Evolutionary conservation across 2,113 vertebrate species (phyloP).

Genomic region (Arothron firmamentum): DNA sequence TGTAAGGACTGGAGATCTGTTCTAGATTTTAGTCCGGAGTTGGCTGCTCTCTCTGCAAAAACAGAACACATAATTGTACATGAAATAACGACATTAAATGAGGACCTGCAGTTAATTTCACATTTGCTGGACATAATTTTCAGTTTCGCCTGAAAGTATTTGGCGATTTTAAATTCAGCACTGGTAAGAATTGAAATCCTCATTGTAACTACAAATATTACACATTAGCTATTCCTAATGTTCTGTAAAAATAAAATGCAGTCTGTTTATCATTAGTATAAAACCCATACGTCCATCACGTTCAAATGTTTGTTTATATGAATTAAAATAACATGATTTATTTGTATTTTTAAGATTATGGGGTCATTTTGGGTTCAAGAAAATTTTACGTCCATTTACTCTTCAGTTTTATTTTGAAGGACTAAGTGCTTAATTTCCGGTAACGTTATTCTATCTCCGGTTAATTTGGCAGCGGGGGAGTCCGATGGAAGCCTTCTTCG

Average conservation of each 20-base stretch:
- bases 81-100: no score
- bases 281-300: neutral
- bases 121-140: fast-evolving
- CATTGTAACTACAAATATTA: neutral
- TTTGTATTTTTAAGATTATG: neutral
- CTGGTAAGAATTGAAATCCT: conserved; percentile 3
- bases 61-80: no score
- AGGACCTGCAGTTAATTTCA: neutral
- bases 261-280: neutral
- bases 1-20: no score
- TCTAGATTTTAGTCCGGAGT: no score
- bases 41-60: no score
- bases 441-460: neutral
- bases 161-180: conserved; percentile 26
- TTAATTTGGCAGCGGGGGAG: conserved; percentile 50
- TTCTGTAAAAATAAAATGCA: neutral
- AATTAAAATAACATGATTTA: neutral
- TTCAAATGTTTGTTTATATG: no score
- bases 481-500: conserved; percentile 73
- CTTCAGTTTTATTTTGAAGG: conserved; percentile 34
- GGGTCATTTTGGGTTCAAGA: neutral
- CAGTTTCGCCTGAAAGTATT: fast-evolving
- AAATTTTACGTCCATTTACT: neutral
- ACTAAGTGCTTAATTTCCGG: fast-evolving
- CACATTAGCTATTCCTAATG: neutral